Evolutionary conservation across 2,888 invertebrate species (phyloP).

Genomic region (Drosophila setosimentum): DNA sequence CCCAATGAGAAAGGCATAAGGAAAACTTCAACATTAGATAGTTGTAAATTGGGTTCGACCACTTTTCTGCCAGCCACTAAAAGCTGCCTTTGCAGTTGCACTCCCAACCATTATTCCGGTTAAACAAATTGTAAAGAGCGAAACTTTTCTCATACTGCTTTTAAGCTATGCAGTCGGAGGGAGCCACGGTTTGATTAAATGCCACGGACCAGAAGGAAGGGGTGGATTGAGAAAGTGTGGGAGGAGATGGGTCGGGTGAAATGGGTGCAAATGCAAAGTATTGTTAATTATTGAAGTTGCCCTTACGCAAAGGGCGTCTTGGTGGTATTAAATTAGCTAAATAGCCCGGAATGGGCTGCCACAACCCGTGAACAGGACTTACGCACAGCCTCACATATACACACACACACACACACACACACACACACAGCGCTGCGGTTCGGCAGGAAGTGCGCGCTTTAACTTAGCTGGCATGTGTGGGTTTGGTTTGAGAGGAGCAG

Average conservation of each 20-base stretch:
- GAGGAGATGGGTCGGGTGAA: neutral
- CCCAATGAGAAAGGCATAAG: neutral
- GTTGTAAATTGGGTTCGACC: conserved; percentile 8
- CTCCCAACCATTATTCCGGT: neutral
- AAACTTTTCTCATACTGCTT: conserved; percentile 9
- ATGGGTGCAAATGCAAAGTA: conserved; percentile 51
- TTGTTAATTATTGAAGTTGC: conserved; percentile 72
- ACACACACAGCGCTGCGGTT: conserved; percentile 46
- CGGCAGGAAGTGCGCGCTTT: conserved; percentile 69
- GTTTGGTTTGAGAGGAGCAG: conserved; percentile 1
- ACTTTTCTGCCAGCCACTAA: neutral
- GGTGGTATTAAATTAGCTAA: conserved; percentile 61
- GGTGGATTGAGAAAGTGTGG: neutral
- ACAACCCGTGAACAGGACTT: conserved; percentile 33
- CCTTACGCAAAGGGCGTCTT: conserved; percentile 7
- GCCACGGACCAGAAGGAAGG: conserved; percentile 16
- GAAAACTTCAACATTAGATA: conserved; percentile 3
- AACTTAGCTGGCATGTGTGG: conserved; percentile 46
- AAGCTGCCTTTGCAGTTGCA: neutral
- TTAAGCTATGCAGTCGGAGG: conserved; percentile 1
- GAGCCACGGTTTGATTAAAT: conserved; percentile 44
- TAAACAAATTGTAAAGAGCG: conserved; percentile 12
- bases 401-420: conserved; percentile 8
- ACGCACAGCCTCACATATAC: conserved; percentile 6
- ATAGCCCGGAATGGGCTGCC: conserved; percentile 37